A percentile compares a stretch with the other conserved stretches of the same genome.
Conservation (phyloP, 2,113 vertebrate species). For the Psettodes erumei region DNA sequence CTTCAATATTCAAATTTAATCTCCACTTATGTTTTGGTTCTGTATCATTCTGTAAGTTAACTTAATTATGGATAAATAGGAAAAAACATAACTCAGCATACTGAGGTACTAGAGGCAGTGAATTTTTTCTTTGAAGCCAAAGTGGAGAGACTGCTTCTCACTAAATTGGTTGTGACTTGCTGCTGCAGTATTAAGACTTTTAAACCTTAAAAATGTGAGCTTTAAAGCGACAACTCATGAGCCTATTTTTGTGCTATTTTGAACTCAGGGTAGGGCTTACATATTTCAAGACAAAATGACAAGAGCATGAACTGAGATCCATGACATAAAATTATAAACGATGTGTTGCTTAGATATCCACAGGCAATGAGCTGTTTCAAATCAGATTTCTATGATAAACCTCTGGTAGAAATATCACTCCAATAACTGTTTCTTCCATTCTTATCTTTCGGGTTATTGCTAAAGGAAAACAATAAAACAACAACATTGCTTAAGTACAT, state of each 20-base stretch:
- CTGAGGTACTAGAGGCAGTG: neutral
- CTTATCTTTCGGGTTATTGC: neutral
- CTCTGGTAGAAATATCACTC: neutral
- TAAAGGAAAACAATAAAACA: no score
- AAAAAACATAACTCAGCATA: conserved; percentile 7
- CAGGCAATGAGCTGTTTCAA: neutral
- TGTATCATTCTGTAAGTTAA: neutral
- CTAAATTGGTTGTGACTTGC: no score
- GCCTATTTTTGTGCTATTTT: conserved; percentile 27
- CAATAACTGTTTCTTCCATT: neutral
- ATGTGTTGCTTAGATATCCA: conserved; percentile 9
- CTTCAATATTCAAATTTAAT: conserved; percentile 10
- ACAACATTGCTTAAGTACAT: neutral
- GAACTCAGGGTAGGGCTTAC: neutral
- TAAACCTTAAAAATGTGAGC: conserved; percentile 8
- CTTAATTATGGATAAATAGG: neutral
- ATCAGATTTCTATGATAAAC: conserved; percentile 1
- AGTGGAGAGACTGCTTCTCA: neutral
- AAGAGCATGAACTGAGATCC: neutral
- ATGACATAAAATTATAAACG: conserved; percentile 2
- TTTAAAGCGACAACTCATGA: conserved; percentile 4
- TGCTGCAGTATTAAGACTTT: conserved; percentile 1
- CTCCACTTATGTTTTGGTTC: neutral
- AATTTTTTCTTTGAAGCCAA: conserved; percentile 15
- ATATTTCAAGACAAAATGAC: neutral